phyloP scores from a whole-genome alignment of 2,797 vertebrate species.

The Luscinia megarhynchos region DNA sequence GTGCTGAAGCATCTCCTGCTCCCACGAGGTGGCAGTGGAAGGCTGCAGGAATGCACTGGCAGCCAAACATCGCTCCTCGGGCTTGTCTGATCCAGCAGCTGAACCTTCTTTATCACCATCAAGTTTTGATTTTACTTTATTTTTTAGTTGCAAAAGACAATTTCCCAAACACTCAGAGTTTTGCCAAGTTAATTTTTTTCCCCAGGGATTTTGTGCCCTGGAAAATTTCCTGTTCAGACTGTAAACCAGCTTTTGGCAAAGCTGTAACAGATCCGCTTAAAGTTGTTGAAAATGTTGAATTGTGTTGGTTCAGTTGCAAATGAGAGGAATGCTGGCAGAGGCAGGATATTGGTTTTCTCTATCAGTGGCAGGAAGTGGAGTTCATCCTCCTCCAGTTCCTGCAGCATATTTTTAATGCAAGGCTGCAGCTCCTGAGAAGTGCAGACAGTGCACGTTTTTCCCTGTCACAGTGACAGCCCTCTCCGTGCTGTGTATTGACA shows the following conservation, averaged over 20 bases:
- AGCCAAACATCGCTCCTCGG: rapidly evolving
- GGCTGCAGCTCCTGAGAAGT: background rate
- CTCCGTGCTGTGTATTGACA: background rate
- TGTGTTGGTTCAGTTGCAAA: background rate
- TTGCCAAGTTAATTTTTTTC: background rate
- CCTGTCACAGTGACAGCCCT: background rate
- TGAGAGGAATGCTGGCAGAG: background rate
- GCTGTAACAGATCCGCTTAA: background rate
- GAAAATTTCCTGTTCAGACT: background rate
- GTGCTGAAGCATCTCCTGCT: background rate
- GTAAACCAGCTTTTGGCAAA: background rate
- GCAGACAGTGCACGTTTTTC: background rate
- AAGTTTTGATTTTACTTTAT: background rate
- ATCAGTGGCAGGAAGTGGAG: background rate
- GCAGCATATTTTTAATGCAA: background rate
- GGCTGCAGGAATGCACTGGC: background rate
- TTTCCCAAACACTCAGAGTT: background rate
- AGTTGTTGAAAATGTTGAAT: background rate
- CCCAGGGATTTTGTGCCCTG: background rate
- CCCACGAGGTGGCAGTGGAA: conserved; percentile 71
- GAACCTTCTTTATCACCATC: background rate
- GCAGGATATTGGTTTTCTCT: background rate
- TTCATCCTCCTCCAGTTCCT: background rate
- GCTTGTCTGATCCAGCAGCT: background rate
- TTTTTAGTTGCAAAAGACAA: background rate